Percentiles rank a stretch among this genome's conserved stretches.
Conservation (phyloP, 2,888 invertebrate genomes). For the Spisula subtruncata region DNA sequence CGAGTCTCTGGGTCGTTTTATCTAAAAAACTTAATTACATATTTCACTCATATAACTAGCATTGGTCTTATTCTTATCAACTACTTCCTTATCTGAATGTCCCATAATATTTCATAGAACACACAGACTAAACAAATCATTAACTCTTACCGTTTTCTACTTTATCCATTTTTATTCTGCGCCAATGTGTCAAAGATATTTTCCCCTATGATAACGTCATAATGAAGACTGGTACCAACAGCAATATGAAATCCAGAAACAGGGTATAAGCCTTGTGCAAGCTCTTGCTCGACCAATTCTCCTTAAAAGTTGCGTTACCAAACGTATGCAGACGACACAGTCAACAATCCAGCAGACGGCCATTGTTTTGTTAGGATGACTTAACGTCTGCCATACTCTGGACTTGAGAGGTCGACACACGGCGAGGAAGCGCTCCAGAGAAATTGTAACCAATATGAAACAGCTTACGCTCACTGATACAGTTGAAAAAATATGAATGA, state of each 20-base stretch:
- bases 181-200: conserved; percentile 85
- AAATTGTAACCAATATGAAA: conserved; percentile 93
- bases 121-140: not conserved
- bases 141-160: conserved; percentile 74
- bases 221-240: conserved; percentile 83
- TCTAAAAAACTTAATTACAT: not conserved
- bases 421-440: conserved; percentile 93
- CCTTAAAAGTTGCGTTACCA: conserved; percentile 72
- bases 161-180: conserved; percentile 85
- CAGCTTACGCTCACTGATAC: conserved; percentile 93
- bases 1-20: not conserved
- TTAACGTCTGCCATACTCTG: conserved; percentile 87
- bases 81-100: not conserved
- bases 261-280: conserved; percentile 92
- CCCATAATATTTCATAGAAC: not conserved
- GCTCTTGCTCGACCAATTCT: conserved; percentile 84
- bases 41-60: not conserved
- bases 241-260: conserved; percentile 91
- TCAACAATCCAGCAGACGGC: too few species aligned
- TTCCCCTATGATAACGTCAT: too few species aligned
- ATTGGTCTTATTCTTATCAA: not conserved
- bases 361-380: too few species aligned
- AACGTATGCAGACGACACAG: not conserved
- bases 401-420: conserved; percentile 93
- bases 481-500: conserved; percentile 89